Evolutionary conservation across 2,888 invertebrate species (phyloP), one percentile per base, ranked within the genome.

Genomic region (Lamproptera curius): DNA sequence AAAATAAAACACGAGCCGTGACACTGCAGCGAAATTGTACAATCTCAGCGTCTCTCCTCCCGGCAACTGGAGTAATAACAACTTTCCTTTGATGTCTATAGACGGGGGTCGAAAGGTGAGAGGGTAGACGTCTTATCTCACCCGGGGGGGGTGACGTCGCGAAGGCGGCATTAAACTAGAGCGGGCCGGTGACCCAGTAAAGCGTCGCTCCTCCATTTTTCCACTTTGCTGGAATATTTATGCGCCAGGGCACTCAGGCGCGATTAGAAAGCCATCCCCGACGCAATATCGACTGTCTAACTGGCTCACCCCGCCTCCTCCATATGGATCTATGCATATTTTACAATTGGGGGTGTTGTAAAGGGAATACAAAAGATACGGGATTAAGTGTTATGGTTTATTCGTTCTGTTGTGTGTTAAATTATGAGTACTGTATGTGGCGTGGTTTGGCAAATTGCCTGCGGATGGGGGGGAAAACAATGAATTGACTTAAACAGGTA

Each of bases 221-320:
- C 68, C 61, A 57, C 61, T 59, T 57, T 61, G 61, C 76, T 81
- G 63, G 65, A 85, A 84, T 83, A 86, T 86, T 86, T 80, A 86
- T 79, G 67, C 64, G 63, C 57, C 56, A 67, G 70, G 71, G 73
- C 68, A 69, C 65, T 66, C 62, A 61, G 60, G 62, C 61, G 65
- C 79, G 80, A 83, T 83, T 79, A 82, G 76, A 77, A 79, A 73
- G 73, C 71, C 73, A 70, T 84, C 20, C 78, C 76, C 73, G 75
- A 72, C 67, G 68, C 71, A 71, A 70, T 70, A 72, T 73, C 67
- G 70, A 68, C 69, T 65, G 66, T 59, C 65, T 67, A 65, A 66
- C 64, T 56, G 59, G 71, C 70, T 77, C 73, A 75, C 69, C 72
- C 67, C 68, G 69, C 69, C 61, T 63, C 58, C 59, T 67, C 63